Evolutionary conservation across 1,140 invertebrate genomes (phyloP).

Genomic region (Dendrolimus punctatus): DNA sequence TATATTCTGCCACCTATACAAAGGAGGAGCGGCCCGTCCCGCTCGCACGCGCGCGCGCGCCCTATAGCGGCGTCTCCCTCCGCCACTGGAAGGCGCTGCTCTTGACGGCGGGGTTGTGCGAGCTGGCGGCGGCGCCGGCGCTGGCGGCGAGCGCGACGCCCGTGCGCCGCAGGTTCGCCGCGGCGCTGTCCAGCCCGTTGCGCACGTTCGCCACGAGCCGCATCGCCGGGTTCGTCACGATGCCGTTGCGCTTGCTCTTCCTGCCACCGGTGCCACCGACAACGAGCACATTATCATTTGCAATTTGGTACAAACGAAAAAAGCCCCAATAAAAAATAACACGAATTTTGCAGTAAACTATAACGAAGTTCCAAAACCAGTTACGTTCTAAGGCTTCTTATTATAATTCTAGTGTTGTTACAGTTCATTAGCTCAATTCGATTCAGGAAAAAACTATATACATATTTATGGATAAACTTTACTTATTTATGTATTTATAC

Average conservation of each 20-base stretch:
- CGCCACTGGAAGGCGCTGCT: slow-evolving; percentile 69
- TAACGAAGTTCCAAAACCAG: no score
- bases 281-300: not conserved
- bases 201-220: slow-evolving; percentile 76
- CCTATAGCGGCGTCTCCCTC: slow-evolving; percentile 63
- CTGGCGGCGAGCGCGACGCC: slow-evolving; percentile 65
- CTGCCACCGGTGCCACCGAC: no score
- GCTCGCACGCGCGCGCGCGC: not conserved
- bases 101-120: slow-evolving; percentile 67
- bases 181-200: slow-evolving; percentile 63
- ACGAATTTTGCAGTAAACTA: no score
- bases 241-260: slow-evolving; percentile 81
- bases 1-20: no score
- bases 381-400: no score
- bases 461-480: no score
- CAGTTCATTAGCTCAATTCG: no score
- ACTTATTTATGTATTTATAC: no score
- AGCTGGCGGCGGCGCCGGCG: slow-evolving; percentile 61
- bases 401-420: no score
- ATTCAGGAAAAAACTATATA: no score
- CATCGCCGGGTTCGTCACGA: slow-evolving; percentile 93
- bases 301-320: not conserved
- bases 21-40: no score
- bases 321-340: no score
- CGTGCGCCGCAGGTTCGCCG: slow-evolving; percentile 62